phyloP scores from a whole-genome alignment of 1,140 invertebrate species.

The Arion vulgaris region DNA sequence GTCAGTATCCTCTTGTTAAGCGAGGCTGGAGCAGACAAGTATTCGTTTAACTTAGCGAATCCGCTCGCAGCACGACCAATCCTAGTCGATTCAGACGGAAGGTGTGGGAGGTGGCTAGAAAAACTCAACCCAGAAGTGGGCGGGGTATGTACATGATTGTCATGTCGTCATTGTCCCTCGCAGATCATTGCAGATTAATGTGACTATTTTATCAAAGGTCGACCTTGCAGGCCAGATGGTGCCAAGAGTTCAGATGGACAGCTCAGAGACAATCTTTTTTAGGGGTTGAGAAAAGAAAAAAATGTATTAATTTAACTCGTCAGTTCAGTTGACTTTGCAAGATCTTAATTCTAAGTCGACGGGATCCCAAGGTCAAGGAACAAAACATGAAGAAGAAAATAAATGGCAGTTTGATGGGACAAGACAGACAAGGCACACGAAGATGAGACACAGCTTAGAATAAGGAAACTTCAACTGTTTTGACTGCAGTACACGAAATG shows the following conservation, averaged over 20 bases:
- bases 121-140: not conserved
- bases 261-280: not conserved
- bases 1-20: too few relatives aligned
- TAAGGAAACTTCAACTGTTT: too few relatives aligned
- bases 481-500: too few relatives aligned
- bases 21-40: too few relatives aligned
- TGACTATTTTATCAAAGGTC: not conserved
- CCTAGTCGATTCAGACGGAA: not conserved
- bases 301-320: constrained; percentile 2
- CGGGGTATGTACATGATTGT: not conserved
- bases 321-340: not conserved
- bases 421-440: not conserved
- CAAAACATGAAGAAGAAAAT: not conserved
- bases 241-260: constrained; percentile 11
- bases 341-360: not conserved
- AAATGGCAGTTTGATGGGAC: not conserved
- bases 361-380: not conserved
- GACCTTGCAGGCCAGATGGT: constrained; percentile 24
- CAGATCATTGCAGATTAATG: not conserved
- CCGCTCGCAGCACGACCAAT: not conserved
- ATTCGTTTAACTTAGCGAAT: not conserved
- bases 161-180: not conserved
- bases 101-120: not conserved
- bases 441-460: not conserved
- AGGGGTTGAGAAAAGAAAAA: not conserved